Percentiles rank a stretch among this genome's conserved stretches.
phyloP scores from a whole-genome alignment of 1,140 invertebrate species.

The Formica selysi region DNA sequence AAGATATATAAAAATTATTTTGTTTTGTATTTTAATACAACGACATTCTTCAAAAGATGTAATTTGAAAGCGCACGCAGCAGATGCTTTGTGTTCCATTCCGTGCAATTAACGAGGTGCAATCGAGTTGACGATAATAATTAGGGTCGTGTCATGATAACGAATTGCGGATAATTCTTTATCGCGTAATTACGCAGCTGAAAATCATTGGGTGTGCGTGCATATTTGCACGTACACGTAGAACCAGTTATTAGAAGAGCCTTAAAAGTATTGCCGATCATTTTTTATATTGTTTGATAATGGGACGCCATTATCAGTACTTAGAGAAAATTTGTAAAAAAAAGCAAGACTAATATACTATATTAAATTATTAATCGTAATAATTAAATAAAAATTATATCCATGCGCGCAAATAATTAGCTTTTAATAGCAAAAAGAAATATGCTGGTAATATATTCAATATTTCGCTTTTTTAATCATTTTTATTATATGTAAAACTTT shows the following conservation, averaged over 20 bases:
- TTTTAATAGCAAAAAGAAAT: background rate
- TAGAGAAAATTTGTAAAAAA: background rate
- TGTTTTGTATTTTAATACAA: constrained; percentile 25
- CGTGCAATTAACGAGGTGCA: constrained; percentile 64
- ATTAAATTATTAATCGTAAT: background rate
- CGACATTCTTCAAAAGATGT: background rate
- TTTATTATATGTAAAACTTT: background rate
- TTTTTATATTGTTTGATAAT: constrained; percentile 40
- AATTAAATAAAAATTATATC: background rate
- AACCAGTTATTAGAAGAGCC: constrained; percentile 26
- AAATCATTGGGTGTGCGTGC: constrained; percentile 1
- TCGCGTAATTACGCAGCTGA: constrained; percentile 34
- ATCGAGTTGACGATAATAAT: constrained; percentile 64
- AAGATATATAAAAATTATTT: background rate
- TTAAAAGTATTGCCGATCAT: constrained; percentile 33
- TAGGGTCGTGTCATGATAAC: constrained; percentile 44
- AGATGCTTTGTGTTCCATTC: constrained; percentile 20
- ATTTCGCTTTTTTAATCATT: no score
- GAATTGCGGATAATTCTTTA: constrained; percentile 56
- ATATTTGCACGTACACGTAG: constrained; percentile 41
- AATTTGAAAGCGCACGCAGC: constrained; percentile 8
- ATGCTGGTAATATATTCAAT: no score
- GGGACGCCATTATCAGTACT: background rate
- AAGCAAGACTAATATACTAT: background rate
- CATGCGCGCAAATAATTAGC: background rate